phyloP scores from a whole-genome alignment of 2,113 vertebrate species.

The Gadus macrocephalus region DNA sequence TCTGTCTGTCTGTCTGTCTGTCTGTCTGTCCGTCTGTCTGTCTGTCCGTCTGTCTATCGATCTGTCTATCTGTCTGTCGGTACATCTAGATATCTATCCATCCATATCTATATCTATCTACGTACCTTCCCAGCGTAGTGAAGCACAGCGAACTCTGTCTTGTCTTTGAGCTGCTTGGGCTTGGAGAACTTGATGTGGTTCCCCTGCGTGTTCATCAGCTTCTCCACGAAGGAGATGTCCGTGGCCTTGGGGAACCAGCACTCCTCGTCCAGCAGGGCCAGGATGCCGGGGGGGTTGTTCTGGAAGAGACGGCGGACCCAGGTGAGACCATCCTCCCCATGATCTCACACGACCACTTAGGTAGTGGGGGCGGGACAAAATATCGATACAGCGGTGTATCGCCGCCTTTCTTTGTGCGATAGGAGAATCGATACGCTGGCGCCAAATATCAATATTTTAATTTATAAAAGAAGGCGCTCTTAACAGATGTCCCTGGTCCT shows the following conservation, averaged over 20 bases:
- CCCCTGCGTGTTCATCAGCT: constrained; percentile 85
- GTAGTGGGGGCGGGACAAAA: no score
- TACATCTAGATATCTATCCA: no score
- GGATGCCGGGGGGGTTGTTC: constrained; percentile 93
- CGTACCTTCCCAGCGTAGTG: constrained; percentile 92
- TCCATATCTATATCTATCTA: neutral
- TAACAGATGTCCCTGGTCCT: no score
- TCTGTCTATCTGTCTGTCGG: no score
- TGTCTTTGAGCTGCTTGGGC: constrained; percentile 92
- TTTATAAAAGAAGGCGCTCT: no score
- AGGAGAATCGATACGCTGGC: no score
- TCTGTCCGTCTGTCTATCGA: no score
- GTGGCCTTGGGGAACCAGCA: constrained; percentile 99
- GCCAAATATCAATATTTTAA: no score
- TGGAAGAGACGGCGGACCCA: constrained; percentile 48
- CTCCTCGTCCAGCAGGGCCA: constrained; percentile 93
- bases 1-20: neutral
- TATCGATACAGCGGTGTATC: no score
- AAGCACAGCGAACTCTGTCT: constrained; percentile 88
- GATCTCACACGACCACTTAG: no score
- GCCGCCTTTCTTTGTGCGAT: no score
- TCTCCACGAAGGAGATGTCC: constrained; percentile 92
- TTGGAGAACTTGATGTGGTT: constrained; percentile 91
- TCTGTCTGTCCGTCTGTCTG: neutral
- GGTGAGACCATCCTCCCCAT: neutral